phyloP scores from a whole-genome alignment of 2,113 vertebrate species.

The Strigops habroptila region DNA sequence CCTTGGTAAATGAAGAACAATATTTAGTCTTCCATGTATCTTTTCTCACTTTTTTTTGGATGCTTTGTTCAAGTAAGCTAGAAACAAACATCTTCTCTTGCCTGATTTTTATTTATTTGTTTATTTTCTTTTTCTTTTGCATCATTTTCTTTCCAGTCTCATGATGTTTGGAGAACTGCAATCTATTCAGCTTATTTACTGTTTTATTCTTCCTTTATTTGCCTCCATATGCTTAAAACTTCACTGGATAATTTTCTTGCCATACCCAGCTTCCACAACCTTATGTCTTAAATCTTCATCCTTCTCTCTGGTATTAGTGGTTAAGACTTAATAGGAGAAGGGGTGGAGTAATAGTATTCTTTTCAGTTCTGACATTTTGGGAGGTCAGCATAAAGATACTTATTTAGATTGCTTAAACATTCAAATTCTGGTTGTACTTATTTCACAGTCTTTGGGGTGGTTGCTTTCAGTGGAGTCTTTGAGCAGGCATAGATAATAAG shows the following conservation, averaged over 20 bases:
- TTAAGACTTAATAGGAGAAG: neutral
- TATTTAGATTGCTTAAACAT: neutral
- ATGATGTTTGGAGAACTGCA: neutral
- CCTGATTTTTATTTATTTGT: neutral
- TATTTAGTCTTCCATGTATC: neutral
- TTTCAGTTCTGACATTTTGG: neutral
- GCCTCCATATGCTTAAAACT: neutral
- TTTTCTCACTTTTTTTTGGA: neutral
- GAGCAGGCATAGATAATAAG: neutral
- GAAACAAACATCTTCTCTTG: neutral
- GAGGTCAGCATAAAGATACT: neutral
- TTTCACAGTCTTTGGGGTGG: neutral
- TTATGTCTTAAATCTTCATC: neutral
- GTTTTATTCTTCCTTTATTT: neutral
- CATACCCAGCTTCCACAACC: neutral
- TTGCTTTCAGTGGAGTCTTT: neutral
- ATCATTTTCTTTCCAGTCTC: neutral
- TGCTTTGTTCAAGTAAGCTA: neutral
- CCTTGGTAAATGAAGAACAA: neutral
- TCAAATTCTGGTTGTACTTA: neutral
- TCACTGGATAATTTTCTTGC: neutral
- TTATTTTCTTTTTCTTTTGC: neutral
- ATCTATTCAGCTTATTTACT: neutral
- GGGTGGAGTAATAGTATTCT: neutral
- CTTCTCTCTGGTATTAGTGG: neutral